These are phyloP conservation scores for Dexiosoma caninum DNA, from an alignment of 2,888 invertebrate genomes.

Conservation along the genomic window DNA sequence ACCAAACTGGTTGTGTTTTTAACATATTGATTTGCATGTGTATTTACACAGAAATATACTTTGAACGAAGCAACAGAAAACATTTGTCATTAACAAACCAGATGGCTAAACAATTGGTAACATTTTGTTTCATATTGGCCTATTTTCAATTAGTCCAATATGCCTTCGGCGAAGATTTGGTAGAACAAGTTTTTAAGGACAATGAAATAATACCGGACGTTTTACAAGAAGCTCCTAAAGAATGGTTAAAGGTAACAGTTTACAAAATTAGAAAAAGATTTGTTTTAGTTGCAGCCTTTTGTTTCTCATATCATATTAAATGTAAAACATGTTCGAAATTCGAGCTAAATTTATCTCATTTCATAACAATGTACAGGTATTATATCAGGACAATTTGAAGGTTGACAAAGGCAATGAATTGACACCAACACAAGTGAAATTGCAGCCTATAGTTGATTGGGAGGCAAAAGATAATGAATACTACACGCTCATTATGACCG, in stretches of 20 bases:
- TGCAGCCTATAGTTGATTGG: conserved; percentile 68
- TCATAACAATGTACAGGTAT: conserved; percentile 41
- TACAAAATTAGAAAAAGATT: too few species aligned
- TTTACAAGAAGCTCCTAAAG: conserved; percentile 65
- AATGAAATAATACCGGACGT: conserved; percentile 68
- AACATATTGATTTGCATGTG: not conserved
- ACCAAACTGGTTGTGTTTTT: not conserved
- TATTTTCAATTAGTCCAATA: not conserved
- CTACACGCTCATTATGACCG: conserved; percentile 77
- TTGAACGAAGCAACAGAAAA: not conserved
- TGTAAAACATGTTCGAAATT: too few species aligned
- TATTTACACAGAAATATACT: not conserved
- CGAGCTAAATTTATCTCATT: too few species aligned
- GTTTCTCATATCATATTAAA: too few species aligned
- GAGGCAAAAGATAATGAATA: conserved; percentile 61
- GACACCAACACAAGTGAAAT: conserved; percentile 81
- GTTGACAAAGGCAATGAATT: conserved; percentile 83
- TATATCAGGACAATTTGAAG: conserved; percentile 73
- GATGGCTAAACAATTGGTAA: conserved; percentile 41
- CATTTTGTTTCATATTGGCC: conserved; percentile 5
- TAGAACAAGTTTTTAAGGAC: conserved; percentile 57
- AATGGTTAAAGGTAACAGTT: conserved; percentile 63
- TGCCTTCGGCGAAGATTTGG: conserved; percentile 8
- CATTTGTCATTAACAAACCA: conserved; percentile 31
- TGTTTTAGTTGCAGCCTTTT: too few species aligned